phyloP scores from a whole-genome alignment of 2,797 vertebrate genomes.

The Oryzias sinensis region DNA sequence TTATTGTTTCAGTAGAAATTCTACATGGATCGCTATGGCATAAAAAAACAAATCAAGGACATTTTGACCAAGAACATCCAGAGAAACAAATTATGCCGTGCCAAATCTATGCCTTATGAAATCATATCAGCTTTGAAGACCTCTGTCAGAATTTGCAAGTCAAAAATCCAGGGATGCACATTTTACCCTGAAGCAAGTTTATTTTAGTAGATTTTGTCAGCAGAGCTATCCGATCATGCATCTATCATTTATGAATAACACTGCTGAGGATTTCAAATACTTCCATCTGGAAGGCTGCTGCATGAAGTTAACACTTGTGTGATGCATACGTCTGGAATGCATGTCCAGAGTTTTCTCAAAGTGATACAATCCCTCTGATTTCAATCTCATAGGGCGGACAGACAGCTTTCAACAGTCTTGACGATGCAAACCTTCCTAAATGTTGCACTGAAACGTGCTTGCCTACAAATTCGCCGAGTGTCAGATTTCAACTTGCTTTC shows the following conservation, averaged over 20 bases:
- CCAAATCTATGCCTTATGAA: too few species aligned
- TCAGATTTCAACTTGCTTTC: conserved; percentile 25
- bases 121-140: too few species aligned
- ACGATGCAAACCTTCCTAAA: conserved; percentile 19
- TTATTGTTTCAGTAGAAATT: too few species aligned
- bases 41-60: too few species aligned
- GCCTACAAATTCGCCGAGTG: neutral
- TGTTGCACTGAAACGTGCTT: conserved; percentile 10
- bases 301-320: conserved; percentile 47
- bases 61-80: too few species aligned
- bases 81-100: too few species aligned
- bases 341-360: conserved; percentile 28
- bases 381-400: conserved; percentile 40
- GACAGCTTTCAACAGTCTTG: conserved; percentile 40
- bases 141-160: too few species aligned
- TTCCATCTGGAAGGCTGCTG: conserved; percentile 24
- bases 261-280: conserved; percentile 9
- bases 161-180: neutral
- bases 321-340: conserved; percentile 33
- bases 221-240: conserved; percentile 2
- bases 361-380: conserved; percentile 37
- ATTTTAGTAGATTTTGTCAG: neutral
- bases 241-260: conserved; percentile 16
- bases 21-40: too few species aligned
- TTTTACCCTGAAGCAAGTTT: neutral